Percentiles rank a stretch among this genome's conserved stretches.
phyloP scores from a whole-genome alignment of 2,888 invertebrate species.

The Zygogramma bicolorata region DNA sequence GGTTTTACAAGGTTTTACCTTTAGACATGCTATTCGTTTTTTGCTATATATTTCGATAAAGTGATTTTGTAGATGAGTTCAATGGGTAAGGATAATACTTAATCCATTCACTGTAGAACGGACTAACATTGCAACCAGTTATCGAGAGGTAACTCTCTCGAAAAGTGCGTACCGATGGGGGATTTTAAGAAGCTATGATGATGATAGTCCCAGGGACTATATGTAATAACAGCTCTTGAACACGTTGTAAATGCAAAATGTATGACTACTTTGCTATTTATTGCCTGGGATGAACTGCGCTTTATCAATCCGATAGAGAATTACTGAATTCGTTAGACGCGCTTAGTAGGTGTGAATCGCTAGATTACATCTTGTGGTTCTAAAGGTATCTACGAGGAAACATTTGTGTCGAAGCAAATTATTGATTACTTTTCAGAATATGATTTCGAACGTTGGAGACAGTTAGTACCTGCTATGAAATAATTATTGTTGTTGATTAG shows the following conservation, averaged over 20 bases:
- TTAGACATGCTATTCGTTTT: too few relatives aligned
- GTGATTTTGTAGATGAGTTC: too few relatives aligned
- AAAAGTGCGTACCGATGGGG: too few relatives aligned
- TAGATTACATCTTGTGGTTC: slow-evolving; percentile 13
- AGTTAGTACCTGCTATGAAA: neutral
- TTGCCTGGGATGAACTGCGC: slow-evolving; percentile 26
- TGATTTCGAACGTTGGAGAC: neutral
- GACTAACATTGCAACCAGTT: too few relatives aligned
- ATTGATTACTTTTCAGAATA: neutral
- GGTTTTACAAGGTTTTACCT: too few relatives aligned
- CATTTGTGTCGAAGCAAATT: neutral
- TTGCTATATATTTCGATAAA: too few relatives aligned
- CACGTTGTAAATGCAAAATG: slow-evolving; percentile 22
- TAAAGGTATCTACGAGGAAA: neutral
- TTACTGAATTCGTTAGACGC: slow-evolving; percentile 24
- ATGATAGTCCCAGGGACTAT: slow-evolving; percentile 23
- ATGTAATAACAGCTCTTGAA: slow-evolving; percentile 20
- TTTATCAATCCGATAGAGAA: slow-evolving; percentile 22
- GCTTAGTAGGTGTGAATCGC: slow-evolving; percentile 24
- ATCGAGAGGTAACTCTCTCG: too few relatives aligned
- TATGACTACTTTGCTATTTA: slow-evolving; percentile 27
- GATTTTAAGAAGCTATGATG: too few relatives aligned
- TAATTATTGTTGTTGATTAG: too few relatives aligned
- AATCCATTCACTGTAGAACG: too few relatives aligned
- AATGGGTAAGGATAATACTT: too few relatives aligned